Conservation (phyloP, 2,113 vertebrate genomes). For the Mastomys natalensis region DNA sequence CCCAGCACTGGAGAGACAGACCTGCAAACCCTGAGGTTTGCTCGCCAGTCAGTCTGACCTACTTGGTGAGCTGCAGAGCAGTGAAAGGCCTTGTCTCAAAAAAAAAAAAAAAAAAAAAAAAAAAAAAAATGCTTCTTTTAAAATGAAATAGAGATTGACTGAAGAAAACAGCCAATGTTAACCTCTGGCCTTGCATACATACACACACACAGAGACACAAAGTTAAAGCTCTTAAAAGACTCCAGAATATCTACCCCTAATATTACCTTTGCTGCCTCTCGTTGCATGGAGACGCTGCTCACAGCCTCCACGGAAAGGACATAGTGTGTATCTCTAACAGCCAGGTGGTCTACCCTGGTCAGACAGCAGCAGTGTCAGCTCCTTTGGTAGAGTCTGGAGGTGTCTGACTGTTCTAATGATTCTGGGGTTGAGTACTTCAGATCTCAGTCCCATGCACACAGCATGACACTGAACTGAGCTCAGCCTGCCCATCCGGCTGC, state of each 20-base stretch:
- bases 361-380: accelerated
- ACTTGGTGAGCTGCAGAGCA: background rate
- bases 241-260: background rate
- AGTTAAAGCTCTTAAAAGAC: background rate
- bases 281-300: accelerated
- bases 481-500: background rate
- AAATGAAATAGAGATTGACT: background rate
- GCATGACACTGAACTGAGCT: accelerated
- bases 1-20: too few species aligned
- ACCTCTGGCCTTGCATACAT: background rate
- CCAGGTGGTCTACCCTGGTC: background rate
- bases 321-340: background rate
- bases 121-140: too few species aligned
- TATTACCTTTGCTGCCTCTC: background rate
- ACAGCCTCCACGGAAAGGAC: background rate
- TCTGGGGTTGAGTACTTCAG: background rate
- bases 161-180: background rate
- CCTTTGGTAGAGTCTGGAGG: background rate
- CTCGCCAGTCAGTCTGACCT: background rate
- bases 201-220: too few species aligned
- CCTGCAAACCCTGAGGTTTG: background rate
- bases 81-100: background rate
- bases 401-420: too few species aligned
- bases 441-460: background rate
- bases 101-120: too few species aligned